Base-by-base conservation (phyloP, 2,797 vertebrate genomes). In the Galaxias olidus region DNA sequence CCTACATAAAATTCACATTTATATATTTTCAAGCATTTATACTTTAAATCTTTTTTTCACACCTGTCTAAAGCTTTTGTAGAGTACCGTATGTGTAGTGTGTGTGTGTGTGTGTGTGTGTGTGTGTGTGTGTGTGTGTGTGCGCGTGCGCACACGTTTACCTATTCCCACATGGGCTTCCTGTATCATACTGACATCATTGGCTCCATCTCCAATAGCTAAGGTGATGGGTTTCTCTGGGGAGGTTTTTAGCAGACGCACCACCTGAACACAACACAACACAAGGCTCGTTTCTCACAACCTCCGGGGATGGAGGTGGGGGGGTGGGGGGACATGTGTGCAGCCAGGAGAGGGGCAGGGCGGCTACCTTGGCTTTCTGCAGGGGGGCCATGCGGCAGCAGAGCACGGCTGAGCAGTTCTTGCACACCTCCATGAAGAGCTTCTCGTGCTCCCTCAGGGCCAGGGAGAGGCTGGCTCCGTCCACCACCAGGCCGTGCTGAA, bases 121-220 rank as follows among this genome's bases (percentile, higher is more conserved):
- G 11, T 10, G 10, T 44, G 17, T 59, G 51, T 52, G 55, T 41
- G 20, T 17, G 19, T 9, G 15, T 40, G 8, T 11, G 20, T n/a
- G 12, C 9, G 50, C 4, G 17, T n/a, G 19, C 0, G 1, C 15
- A 15, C 4, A 11, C n/a, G 76, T 72, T 90, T 89, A 99, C 97
- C 96, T 89, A 98, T 97, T 80, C 98, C 96, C 51, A 98, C 94
- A n/a, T 99, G 96, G 53, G 98, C 98, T 87, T 99, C 96, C 67
- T 98, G 96, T 87, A 98, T 99, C 98, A 99, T 99, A 88, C 96
- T 98, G 82, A 98, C 96, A 84, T 98, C 97, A 61, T 98, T 98
- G 85, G 96, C 96, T 81, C 97, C 97, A 55, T 98, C 97, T 1
- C 97, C 97, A 0, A 99, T 84, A 0, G 97, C 98, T 70, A 99